Conservation (phyloP, 2,113 vertebrate species). For the Hassar affinis region DNA sequence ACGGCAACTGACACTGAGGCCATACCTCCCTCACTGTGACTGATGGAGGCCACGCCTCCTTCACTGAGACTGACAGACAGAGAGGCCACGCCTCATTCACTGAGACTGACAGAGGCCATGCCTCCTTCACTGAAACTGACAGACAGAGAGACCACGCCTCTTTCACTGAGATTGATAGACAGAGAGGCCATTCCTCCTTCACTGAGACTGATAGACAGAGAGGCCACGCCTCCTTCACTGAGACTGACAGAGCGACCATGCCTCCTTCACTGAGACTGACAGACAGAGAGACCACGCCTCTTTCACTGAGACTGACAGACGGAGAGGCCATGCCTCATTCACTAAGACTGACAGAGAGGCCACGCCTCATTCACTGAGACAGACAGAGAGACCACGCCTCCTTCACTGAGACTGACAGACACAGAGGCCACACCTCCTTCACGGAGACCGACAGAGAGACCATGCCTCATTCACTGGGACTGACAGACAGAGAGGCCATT, state of each 20-base stretch:
- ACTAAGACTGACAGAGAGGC: not conserved
- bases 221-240: not conserved
- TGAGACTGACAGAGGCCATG: not conserved
- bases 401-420: not conserved
- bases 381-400: not conserved
- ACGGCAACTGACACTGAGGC: not conserved
- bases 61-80: not conserved
- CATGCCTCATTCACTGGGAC: not conserved
- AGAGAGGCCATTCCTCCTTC: not conserved
- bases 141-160: not conserved
- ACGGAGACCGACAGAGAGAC: not conserved
- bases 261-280: not conserved
- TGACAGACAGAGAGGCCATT: not conserved
- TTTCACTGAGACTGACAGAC: not conserved
- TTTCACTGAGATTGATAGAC: not conserved
- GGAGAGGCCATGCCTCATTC: not conserved
- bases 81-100: not conserved
- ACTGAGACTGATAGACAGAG: not conserved
- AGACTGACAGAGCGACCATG: not conserved
- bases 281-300: not conserved
- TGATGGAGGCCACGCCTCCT: not conserved
- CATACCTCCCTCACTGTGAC: not conserved
- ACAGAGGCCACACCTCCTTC: not conserved
- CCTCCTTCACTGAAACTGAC: not conserved
- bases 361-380: not conserved